Percentiles rank a stretch among this genome's conserved stretches.
These are phyloP conservation scores for Rhombomys opimus DNA, from an alignment of 2,113 vertebrate genomes.

Conservation along the genomic window DNA sequence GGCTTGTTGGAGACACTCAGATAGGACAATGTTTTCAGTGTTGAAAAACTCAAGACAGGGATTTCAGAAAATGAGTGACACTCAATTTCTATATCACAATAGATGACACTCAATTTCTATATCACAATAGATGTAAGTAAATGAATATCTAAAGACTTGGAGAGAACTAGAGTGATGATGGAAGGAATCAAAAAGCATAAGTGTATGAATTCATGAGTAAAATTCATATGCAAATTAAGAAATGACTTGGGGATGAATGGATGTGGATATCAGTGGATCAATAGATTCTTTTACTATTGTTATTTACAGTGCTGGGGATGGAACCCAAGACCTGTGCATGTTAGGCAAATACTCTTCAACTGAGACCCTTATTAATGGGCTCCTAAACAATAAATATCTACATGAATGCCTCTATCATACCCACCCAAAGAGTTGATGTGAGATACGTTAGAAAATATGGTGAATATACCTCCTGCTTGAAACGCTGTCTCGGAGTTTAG, in stretches of 20 bases:
- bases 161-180: neutral
- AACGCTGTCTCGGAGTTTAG: neutral
- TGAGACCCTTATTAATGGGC: neutral
- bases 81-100: neutral
- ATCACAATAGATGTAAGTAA: neutral
- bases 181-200: neutral
- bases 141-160: neutral
- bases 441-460: neutral
- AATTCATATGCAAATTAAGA: neutral
- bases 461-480: neutral
- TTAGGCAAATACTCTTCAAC: neutral
- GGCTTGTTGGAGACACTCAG: too few relatives aligned
- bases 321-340: neutral
- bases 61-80: neutral
- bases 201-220: neutral
- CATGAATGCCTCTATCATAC: accelerated
- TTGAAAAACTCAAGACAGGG: neutral
- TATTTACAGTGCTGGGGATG: neutral
- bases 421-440: too few relatives aligned
- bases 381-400: neutral
- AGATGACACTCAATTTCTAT: neutral
- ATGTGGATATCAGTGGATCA: neutral
- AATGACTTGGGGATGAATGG: neutral
- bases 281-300: neutral
- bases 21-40: neutral